Base-by-base conservation (phyloP, 2,888 invertebrate genomes). In the Platycnemis pennipes region DNA sequence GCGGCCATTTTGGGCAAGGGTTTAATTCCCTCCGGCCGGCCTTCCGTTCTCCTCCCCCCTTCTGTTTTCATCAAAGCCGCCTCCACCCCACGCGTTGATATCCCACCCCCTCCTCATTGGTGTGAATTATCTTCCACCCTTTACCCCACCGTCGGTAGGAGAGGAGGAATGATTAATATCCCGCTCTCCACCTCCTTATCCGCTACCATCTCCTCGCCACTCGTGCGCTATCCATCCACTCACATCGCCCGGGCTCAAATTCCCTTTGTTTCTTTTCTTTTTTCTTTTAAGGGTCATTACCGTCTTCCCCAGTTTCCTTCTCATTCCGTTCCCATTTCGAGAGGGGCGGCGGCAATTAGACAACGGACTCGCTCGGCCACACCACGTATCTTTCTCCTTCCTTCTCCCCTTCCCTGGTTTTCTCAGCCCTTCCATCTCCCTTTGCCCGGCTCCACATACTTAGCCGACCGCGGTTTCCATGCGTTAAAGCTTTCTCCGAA, bases 171-270 rank as follows among this genome's bases (percentile, higher is more conserved):
- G 77, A 77, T 77, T 77, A 77, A 77, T 77, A 77, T 11, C 77
- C 77, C 11, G 37, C 77, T 77, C 37, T 37, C 77, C 77, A 77
- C 77, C 77, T 77, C 77, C 77, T 77, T 77, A 77, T 77, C 77
- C 77, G 26, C 77, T 37, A 31, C 11, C 77, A 31, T 77, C 77
- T 16, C 49, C 5, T 49, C 49, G 49, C 49, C 5, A 37, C 77
- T 13, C 77, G 77, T 77, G 77, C 77, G 77, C 77, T 77, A 77
- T 77, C 77, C 77, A 77, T 37, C 31, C 37, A 13, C 37, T 16
- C 77, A 22, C 16, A 31, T 11, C 37, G 37, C 37, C 22, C 26
- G 13, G 49, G 19, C 49, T 77, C n/a, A 53, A 22, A 26, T 63
- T n/a, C 63, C 26, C 26, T 63, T n/a, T n/a, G 26, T 5, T 63